Evolutionary conservation across 2,113 vertebrate species (phyloP), one percentile per base, ranked within the genome.

Genomic region (Hucho hucho): DNA sequence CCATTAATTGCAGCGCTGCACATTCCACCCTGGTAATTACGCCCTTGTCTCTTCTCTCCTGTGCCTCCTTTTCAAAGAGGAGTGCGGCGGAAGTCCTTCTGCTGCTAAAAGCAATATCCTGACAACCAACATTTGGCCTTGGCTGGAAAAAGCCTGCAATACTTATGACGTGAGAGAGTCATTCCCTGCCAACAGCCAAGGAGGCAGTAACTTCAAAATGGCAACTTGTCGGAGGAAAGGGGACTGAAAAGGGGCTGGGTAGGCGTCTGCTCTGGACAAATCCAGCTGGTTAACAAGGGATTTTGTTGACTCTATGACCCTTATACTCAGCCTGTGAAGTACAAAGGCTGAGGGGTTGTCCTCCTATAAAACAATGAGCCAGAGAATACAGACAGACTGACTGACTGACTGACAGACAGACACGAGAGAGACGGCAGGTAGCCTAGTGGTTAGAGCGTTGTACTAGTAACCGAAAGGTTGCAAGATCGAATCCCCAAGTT

Each of bases 71-170:
- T 84, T 84, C 81, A 86, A 83, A 88, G 9, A 43, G 37, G 37
- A 43, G 37, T 2, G 2, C 9, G 9, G 37, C 37, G 75, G 87
- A 88, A 88, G 87, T 88, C 82, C 78, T 89, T 80, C 78, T 84
- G 77, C 77, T 90, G 81, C 86, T 90, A 85, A 93, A 91, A 90
- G 85, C 86, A 91, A 91, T 93, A 91, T 91, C 88, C 88, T 87
- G 84, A 90, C 86, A 83, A 76, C 49, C 49, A 18, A 53, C 72
- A 70, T 77, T 80, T 80, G 84, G 83, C 73, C 37, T 43, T 43
- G 37, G 37, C 37, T 43, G 37, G 9, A 64, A 43, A 82, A 80
- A 83, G 83, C 74, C 84, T 89, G 81, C 81, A 86, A 87, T 91
- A 90, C 90, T 90, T 92, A 89, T 91, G 77, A 89, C 75, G 78